phyloP scores from a whole-genome alignment of 2,888 invertebrate genomes.

The Acanthacorydalis orientalis region DNA sequence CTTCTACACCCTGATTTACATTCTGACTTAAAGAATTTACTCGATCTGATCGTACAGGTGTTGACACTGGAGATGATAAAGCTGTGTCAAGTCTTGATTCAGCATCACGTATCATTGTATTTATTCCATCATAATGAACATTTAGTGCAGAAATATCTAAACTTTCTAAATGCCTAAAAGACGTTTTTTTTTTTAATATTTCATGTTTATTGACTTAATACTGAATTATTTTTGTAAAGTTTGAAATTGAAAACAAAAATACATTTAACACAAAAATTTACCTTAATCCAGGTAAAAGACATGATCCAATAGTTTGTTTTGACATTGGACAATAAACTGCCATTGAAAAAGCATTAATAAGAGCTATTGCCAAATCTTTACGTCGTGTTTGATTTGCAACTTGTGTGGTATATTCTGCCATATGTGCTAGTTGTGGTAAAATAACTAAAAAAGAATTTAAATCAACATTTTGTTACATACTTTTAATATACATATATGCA shows the following conservation, averaged over 20 bases:
- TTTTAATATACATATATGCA: background rate
- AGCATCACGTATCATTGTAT: conserved; percentile 33
- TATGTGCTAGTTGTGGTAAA: conserved; percentile 37
- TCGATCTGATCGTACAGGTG: conserved; percentile 8
- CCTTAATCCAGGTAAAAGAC: conserved; percentile 33
- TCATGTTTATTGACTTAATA: background rate
- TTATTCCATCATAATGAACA: conserved; percentile 31
- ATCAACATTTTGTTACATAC: too few species aligned
- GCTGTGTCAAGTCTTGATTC: conserved; percentile 27
- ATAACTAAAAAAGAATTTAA: conserved; percentile 32
- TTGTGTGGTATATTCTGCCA: conserved; percentile 37
- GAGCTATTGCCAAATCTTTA: conserved; percentile 37
- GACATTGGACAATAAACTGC: conserved; percentile 34
- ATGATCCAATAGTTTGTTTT: conserved; percentile 27
- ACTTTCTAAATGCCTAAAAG: background rate
- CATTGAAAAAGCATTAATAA: conserved; percentile 47
- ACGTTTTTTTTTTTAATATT: background rate
- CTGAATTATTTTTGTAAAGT: background rate
- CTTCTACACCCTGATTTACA: conserved; percentile 37
- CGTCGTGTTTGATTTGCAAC: conserved; percentile 33
- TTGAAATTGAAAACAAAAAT: background rate
- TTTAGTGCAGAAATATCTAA: conserved; percentile 8
- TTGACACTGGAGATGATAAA: conserved; percentile 5
- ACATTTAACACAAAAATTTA: conserved; percentile 12
- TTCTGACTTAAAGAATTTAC: conserved; percentile 16